These are phyloP conservation scores for Drosophila kuntzei DNA, from an alignment of 2,888 invertebrate species.

Conservation along the genomic window DNA sequence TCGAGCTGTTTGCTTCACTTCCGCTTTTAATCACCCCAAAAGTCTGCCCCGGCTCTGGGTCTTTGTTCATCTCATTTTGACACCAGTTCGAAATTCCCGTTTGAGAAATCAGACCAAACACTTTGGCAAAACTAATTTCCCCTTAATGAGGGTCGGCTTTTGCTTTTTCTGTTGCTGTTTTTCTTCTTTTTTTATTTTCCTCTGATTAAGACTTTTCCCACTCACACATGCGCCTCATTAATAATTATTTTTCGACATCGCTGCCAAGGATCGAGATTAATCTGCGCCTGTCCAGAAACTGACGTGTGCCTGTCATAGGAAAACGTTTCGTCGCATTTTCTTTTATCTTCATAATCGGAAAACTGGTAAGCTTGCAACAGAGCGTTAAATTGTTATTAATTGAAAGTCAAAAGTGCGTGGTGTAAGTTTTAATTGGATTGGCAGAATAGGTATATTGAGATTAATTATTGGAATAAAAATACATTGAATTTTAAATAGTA, in stretches of 20 bases:
- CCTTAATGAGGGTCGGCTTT: constrained; percentile 80
- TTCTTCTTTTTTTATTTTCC: constrained; percentile 19
- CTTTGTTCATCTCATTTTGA: constrained; percentile 66
- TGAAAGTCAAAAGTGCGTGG: constrained; percentile 74
- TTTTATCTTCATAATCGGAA: constrained; percentile 67
- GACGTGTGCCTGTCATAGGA: constrained; percentile 76
- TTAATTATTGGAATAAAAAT: constrained; percentile 40
- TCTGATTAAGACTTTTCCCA: constrained; percentile 65
- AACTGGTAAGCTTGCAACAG: constrained; percentile 47
- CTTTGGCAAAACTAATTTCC: constrained; percentile 80
- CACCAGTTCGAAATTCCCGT: constrained; percentile 44
- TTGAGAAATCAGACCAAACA: constrained; percentile 44
- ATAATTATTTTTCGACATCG: constrained; percentile 67
- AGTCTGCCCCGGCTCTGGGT: not conserved
- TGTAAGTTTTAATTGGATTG: constrained; percentile 74
- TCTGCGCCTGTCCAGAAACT: constrained; percentile 65
- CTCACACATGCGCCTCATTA: constrained; percentile 76
- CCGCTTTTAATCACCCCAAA: constrained; percentile 75
- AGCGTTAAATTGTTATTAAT: constrained; percentile 84
- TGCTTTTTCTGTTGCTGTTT: constrained; percentile 25
- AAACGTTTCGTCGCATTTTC: constrained; percentile 51
- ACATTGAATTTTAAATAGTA: not conserved
- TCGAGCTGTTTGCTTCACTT: constrained; percentile 61
- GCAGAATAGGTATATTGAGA: constrained; percentile 36
- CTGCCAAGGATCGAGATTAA: constrained; percentile 74